Base-by-base conservation (phyloP, 1,140 invertebrate genomes). In the Drosophila nebulosa region DNA sequence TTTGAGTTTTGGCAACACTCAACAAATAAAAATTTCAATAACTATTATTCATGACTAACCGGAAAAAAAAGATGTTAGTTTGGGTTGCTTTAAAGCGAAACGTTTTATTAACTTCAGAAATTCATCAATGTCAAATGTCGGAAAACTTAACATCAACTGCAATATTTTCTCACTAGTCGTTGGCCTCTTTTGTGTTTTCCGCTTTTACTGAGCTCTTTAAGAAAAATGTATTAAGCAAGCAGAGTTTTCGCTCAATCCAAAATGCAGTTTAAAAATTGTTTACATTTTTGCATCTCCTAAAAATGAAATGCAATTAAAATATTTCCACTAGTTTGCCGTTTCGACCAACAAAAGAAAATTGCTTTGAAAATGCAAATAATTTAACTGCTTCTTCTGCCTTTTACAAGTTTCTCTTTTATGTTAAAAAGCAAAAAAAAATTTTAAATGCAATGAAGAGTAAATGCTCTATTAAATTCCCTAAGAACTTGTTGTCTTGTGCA, bases 281-380 rank as follows among this genome's bases (percentile, higher is more conserved):
- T n/a, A n/a, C 27, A 32, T 16, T n/a, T 56, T 55, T 27, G 24
- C 52, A 26, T 26, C 14, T 4, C 12, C n/a, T n/a, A n/a, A n/a
- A n/a, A n/a, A n/a, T 56, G 7, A 36, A 75, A 55, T 59, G 63
- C 64, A 85, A 80, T 79, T 85, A 64, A 85, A 85, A 80, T 85
- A 86, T 74, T 77, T 76, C 56, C 63, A 56, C 51, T 72, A 84
- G 85, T 55, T 30, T 55, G n/a, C 12, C 46, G 22, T 55, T 59
- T 55, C 36, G 60, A 64, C n/a, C 36, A 39, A 5, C 36, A 39
- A 39, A 39, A 39, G 36, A 16, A 14, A 39, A 39, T 39, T 7
- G 3, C n/a, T 36, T 4, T 14, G 14, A 39, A 14, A 39, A 14
- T 39, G 4, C 1, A 39, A 39, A 39, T 4, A 16, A 39, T 39